Evolutionary conservation across 2,888 invertebrate genomes (phyloP), one percentile per base, ranked within the genome.

Genomic region (Mycogona germanica): DNA sequence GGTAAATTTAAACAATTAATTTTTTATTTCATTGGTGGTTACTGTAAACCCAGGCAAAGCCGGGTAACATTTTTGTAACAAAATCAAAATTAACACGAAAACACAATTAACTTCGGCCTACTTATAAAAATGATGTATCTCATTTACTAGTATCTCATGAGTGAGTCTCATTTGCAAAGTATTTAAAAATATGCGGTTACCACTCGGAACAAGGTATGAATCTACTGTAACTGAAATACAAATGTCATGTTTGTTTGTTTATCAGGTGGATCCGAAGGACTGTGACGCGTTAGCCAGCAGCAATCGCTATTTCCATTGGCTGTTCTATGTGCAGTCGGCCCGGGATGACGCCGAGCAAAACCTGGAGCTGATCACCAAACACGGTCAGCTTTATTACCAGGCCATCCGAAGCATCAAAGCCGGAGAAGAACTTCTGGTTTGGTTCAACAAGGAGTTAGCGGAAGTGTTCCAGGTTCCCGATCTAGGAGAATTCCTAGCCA

Each of bases 381-480:
- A 67, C 32, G 65, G 66, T 4, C 61, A 65, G 50, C 63, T 70
- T 29, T 69, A 65, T 58, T 69, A 66, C 61, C 60, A 68, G 54
- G 63, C 65, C 3, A 59, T 65, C 21, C 55, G 66, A 26, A 63
- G 65, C 32, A 64, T 70, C 32, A 60, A 60, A 46, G 63, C 65
- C 1, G 64, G 63, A 5, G 65, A 67, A 58, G 68, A 68, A 55
- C 58, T 70, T 19, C 57, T 67, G 5, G 67, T 69, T 3, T 70
- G 70, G 70, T 70, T 67, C 62, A 67, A 67, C 57, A 64, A 65
- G 50, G 67, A 67, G 55, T 65, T 66, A 53, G 65, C 67, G 23
- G 60, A 60, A 32, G 52, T 63, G 1, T 59, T 68, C 6, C 61
- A 63, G 32, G 61, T 68, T 17, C 66, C 67, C 1, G 62, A 64